phyloP scores from a whole-genome alignment of 2,113 vertebrate species.

The Murina feae region DNA sequence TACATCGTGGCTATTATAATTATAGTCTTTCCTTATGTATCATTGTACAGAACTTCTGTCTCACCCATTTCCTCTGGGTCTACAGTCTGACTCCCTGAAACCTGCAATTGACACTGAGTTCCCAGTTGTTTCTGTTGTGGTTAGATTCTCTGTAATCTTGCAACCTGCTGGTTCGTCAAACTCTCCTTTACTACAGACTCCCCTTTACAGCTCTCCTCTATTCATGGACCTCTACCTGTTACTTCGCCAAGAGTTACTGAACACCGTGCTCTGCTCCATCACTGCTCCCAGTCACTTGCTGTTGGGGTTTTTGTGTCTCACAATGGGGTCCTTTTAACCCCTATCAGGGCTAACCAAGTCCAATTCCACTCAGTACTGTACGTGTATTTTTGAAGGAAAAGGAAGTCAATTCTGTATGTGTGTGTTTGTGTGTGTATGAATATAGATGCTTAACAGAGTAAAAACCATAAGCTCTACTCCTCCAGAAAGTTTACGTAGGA shows the following conservation, averaged over 20 bases:
- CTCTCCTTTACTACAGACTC: not conserved
- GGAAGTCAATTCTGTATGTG: not conserved
- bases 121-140: not conserved
- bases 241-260: not conserved
- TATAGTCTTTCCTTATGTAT: not conserved
- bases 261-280: not conserved
- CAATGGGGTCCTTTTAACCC: not conserved
- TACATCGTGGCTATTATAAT: not conserved
- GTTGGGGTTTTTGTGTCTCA: not conserved
- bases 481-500: not conserved
- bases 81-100: not conserved
- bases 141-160: not conserved
- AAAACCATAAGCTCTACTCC: not conserved
- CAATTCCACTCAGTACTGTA: not conserved
- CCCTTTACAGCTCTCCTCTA: not conserved
- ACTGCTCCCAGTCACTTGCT: not conserved
- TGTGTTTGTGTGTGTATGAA: not conserved
- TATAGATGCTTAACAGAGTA: not conserved
- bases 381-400: not conserved
- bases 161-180: not conserved
- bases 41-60: too few relatives aligned
- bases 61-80: not conserved
- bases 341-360: not conserved
- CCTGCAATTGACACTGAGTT: not conserved
- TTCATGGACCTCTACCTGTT: not conserved